Base-by-base conservation (phyloP, 1,140 invertebrate species). In the Metaphire vulgaris region DNA sequence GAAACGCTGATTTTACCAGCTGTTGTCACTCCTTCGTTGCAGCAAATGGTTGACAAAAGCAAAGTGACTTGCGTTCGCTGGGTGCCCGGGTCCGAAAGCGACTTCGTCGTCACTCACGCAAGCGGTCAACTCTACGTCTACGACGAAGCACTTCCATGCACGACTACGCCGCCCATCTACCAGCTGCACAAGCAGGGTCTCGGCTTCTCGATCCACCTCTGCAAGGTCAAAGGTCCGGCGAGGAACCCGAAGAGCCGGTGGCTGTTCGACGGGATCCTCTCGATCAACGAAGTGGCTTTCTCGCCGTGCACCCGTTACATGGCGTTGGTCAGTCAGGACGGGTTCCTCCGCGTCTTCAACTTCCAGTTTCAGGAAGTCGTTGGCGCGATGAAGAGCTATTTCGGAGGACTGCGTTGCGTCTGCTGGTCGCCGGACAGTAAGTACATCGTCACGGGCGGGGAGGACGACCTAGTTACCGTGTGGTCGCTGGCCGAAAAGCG, bases 71-170 rank as follows among this genome's bases (percentile, higher is more conserved):
- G 97, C 86, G 91, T 99, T 82, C 92, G 93, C 83, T 99, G 97
- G 97, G 90, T 99, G 76, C 97, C 97, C 26, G 92, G 92, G 71
- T 96, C 95, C 34, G 90, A 91, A 78, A 95, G 96, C 83, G 88
- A 96, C 80, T 99, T 99, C 87, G 88, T 99, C 75, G 94, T 94
- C 70, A 92, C 95, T 29, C 95, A 99, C 86, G 90, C 92, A 72
- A 98, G 95, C 78, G 97, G 97, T n/a, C 93, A 98, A 82, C 89
- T 99, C 81, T 99, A 99, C 88, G 89, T 99, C 28, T 99, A 98
- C 87, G 97, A 98, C 87, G 95, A 97, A 87, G 95, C 98, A 85
- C 87, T 97, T 69, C 89, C 91, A 1, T 98, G 95, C 87, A 92
- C 93, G 0, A 82, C 91, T 89, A 80, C 91, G 90, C 80, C 95